Percentiles rank a stretch among this genome's conserved stretches.
These are phyloP conservation scores for Cariama cristata DNA, from an alignment of 2,113 vertebrate genomes.

Conservation along the genomic window DNA sequence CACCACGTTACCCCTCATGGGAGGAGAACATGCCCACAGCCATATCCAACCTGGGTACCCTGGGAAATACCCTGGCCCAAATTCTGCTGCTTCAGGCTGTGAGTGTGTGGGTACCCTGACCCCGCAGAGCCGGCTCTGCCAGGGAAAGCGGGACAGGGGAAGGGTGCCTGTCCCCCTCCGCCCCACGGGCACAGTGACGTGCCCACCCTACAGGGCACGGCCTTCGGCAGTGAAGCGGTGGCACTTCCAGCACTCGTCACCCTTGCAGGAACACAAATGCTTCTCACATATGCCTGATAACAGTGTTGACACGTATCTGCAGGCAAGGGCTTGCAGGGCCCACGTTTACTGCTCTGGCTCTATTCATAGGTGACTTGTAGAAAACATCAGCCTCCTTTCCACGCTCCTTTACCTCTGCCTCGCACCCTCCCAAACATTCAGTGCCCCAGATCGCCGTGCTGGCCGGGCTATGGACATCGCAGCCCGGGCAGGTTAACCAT, in stretches of 20 bases:
- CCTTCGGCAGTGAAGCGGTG: rapidly evolving
- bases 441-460: rapidly evolving
- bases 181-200: not conserved
- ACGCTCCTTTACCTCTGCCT: not conserved
- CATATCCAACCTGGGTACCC: too few relatives aligned
- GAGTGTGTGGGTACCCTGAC: rapidly evolving
- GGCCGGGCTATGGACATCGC: not conserved
- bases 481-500: not conserved
- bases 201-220: rapidly evolving
- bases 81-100: not conserved
- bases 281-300: not conserved
- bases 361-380: not conserved
- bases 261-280: not conserved
- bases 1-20: not conserved
- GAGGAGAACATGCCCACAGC: rapidly evolving
- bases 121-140: not conserved
- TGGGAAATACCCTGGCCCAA: not conserved
- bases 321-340: not conserved
- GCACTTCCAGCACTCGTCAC: not conserved
- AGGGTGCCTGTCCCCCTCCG: rapidly evolving
- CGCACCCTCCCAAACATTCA: not conserved
- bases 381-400: not conserved
- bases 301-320: not conserved
- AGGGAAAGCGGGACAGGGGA: not conserved
- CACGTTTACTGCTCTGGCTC: rapidly evolving